Base-by-base conservation (phyloP, 2,888 invertebrate species). In the Lasioglossum marginatum region DNA sequence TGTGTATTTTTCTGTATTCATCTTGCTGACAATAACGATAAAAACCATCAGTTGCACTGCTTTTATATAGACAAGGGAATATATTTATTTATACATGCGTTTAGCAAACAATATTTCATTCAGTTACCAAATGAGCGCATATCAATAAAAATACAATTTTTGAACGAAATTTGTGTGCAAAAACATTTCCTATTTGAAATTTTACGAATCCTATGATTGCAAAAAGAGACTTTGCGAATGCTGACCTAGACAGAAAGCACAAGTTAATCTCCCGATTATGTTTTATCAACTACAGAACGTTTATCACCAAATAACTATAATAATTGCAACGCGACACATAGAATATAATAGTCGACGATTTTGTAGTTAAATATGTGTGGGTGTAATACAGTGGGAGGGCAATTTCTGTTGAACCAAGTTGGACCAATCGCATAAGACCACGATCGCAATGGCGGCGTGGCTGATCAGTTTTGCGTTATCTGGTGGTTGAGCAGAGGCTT, bases 371-470 rank as follows among this genome's bases (percentile, higher is more conserved):
- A 34, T 76, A 19, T 2, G 34, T 27, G 48, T 81, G 27, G 31
- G 48, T 16, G 34, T 14, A 10, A 68, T 81, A 68, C 77, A 79
- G 88, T 81, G 81, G 83, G 79, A 43, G 70, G 73, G 31, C n/a
- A 52, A 78, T 82, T 83, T 78, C 74, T 75, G 83, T 79, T 83
- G 77, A 73, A 66, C 14, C 75, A 77, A 81, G 92, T 92, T 95
- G 95, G 95, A 95, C 96, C 96, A 96, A 96, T 96, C 93, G 93
- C 89, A 91, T 94, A 89, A 92, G 92, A 96, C 95, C 96, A 96
- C 96, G 96, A 94, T 92, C 93, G 93, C 94, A 93, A 93, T 94
- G 93, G 93, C 94, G 93, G 92, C 92, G 92, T 94, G 92, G 92
- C 90, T 92, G 91, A 90, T 85, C 80, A 93, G 91, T 92, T 92